phyloP scores from a whole-genome alignment of 1,140 invertebrate genomes.

The Panulirus ornatus region DNA sequence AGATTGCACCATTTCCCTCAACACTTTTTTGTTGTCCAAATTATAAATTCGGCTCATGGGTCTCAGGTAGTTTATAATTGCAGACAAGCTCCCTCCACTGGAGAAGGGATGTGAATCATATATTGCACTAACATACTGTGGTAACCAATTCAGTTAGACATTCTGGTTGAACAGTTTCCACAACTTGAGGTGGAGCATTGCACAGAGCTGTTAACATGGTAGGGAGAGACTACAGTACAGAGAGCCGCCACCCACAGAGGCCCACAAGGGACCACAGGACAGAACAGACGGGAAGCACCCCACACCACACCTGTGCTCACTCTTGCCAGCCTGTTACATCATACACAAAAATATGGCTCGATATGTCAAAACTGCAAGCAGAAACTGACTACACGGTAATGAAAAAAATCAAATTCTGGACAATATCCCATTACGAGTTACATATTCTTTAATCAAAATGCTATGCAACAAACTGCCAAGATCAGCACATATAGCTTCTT shows the following conservation, averaged over 20 bases:
- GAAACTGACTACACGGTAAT: too few relatives aligned
- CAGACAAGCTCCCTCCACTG: not conserved
- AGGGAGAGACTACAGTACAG: constrained; percentile 66
- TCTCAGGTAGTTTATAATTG: not conserved
- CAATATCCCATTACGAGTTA: too few relatives aligned
- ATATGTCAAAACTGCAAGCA: too few relatives aligned
- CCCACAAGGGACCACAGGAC: constrained; percentile 58
- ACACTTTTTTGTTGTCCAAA: not conserved
- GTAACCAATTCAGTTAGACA: not conserved
- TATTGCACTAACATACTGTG: not conserved
- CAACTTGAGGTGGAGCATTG: constrained; percentile 64
- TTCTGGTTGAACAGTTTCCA: constrained; percentile 21
- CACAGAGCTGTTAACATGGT: constrained; percentile 60
- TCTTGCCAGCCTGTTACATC: constrained; percentile 41
- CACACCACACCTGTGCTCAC: constrained; percentile 54
- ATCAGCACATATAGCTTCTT: constrained; percentile 52
- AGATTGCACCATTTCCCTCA: not conserved
- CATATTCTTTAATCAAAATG: not conserved
- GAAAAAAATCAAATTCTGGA: too few relatives aligned
- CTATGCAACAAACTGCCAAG: constrained; percentile 50
- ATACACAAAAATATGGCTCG: too few relatives aligned
- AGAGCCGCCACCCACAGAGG: constrained; percentile 70
- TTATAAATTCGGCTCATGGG: not conserved
- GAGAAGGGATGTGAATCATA: not conserved
- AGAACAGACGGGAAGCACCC: constrained; percentile 66